These are phyloP conservation scores for Riparia riparia DNA, from an alignment of 2,113 vertebrate species.

Conservation along the genomic window DNA sequence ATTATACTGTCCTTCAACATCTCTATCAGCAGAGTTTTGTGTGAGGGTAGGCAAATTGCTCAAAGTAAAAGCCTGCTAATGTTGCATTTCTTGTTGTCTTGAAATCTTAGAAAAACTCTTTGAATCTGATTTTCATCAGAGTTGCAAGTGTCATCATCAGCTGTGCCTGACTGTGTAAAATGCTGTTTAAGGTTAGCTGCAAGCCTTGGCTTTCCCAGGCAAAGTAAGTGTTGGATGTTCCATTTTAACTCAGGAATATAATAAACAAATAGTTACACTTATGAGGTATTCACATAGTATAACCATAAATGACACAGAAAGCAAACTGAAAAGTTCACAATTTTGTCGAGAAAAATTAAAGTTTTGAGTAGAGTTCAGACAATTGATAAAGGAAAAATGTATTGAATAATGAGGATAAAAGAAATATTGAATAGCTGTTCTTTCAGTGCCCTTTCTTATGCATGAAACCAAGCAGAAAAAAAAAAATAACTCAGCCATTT, in stretches of 20 bases:
- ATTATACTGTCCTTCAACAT: neutral
- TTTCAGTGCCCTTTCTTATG: neutral
- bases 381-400: neutral
- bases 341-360: neutral
- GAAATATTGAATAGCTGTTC: neutral
- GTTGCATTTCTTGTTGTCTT: neutral
- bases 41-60: neutral
- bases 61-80: neutral
- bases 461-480: neutral
- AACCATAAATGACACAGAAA: neutral
- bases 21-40: neutral
- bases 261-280: neutral
- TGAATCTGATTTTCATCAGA: neutral
- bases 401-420: neutral
- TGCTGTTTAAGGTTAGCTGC: neutral
- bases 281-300: neutral
- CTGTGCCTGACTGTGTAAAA: neutral
- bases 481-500: neutral
- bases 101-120: neutral
- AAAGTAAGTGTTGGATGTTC: neutral
- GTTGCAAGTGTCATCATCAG: neutral
- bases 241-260: neutral
- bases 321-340: fast-evolving
- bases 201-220: neutral
- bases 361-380: neutral